These are phyloP conservation scores for Calephelis nemesis DNA, from an alignment of 1,140 invertebrate genomes.

Conservation along the genomic window DNA sequence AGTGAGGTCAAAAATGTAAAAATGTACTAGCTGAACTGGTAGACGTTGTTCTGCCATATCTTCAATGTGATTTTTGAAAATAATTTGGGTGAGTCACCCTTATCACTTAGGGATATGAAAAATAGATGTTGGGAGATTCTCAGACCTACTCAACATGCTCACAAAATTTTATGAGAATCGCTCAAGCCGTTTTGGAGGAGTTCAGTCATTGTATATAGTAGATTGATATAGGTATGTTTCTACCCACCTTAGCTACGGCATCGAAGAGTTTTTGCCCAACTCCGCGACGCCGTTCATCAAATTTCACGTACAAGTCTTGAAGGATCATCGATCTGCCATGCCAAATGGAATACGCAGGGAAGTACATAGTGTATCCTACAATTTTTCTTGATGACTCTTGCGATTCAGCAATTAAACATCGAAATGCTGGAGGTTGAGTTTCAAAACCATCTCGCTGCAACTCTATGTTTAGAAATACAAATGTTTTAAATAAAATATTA, in stretches of 20 bases:
- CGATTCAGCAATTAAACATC: constrained; percentile 83
- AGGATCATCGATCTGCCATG: constrained; percentile 86
- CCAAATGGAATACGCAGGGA: constrained; percentile 89
- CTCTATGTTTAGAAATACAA: constrained; percentile 61
- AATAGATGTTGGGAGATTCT: no score
- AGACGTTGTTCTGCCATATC: no score
- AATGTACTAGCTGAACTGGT: no score
- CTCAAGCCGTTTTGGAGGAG: no score
- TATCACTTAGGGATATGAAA: no score
- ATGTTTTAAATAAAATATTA: not conserved
- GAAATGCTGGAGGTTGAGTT: constrained; percentile 81
- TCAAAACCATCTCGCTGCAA: constrained; percentile 87
- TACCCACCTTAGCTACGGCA: constrained; percentile 83
- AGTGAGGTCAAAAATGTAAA: no score
- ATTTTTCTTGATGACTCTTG: constrained; percentile 29
- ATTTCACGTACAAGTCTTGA: constrained; percentile 91
- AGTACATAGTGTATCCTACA: constrained; percentile 88
- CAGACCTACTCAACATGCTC: no score
- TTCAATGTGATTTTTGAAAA: no score
- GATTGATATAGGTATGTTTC: no score
- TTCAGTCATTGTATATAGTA: no score
- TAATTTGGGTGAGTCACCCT: no score
- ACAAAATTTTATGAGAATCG: no score
- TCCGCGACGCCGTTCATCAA: constrained; percentile 81
- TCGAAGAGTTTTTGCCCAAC: constrained; percentile 86